These are phyloP conservation scores for Sebastes alutus DNA, from an alignment of 2,797 vertebrate genomes.

Conservation along the genomic window DNA sequence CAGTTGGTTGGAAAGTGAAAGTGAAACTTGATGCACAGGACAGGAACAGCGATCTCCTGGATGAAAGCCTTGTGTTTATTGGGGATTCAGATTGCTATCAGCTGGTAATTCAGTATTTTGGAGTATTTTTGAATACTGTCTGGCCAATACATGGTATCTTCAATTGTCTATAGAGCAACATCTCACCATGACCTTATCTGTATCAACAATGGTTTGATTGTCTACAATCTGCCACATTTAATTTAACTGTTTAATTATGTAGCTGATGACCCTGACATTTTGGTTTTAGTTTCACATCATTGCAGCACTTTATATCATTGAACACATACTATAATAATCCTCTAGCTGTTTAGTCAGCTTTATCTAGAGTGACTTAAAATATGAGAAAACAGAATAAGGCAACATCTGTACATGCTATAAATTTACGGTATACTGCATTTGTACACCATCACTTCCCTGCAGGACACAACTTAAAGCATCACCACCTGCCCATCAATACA, in stretches of 20 bases:
- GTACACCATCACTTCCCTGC: background rate
- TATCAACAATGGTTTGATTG: background rate
- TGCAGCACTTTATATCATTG: background rate
- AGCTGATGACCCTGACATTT: slow-evolving; percentile 3
- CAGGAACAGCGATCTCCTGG: no score
- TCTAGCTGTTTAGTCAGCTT: background rate
- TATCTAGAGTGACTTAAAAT: background rate
- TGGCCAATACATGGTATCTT: background rate
- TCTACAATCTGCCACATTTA: background rate
- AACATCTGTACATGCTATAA: background rate
- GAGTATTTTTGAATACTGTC: background rate
- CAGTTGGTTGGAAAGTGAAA: no score
- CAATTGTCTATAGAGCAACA: background rate
- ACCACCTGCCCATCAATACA: slow-evolving; percentile 22
- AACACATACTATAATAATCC: background rate
- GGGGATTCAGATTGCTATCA: background rate
- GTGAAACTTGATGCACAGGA: no score
- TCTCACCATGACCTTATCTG: background rate
- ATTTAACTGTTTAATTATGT: background rate
- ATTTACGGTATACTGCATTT: background rate
- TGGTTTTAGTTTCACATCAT: background rate
- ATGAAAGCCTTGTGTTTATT: no score
- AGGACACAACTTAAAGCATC: background rate
- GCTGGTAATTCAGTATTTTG: background rate
- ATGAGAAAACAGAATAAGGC: background rate